Evolutionary conservation across 2,113 vertebrate species (phyloP).

Genomic region (Malaclemys terrapin): DNA sequence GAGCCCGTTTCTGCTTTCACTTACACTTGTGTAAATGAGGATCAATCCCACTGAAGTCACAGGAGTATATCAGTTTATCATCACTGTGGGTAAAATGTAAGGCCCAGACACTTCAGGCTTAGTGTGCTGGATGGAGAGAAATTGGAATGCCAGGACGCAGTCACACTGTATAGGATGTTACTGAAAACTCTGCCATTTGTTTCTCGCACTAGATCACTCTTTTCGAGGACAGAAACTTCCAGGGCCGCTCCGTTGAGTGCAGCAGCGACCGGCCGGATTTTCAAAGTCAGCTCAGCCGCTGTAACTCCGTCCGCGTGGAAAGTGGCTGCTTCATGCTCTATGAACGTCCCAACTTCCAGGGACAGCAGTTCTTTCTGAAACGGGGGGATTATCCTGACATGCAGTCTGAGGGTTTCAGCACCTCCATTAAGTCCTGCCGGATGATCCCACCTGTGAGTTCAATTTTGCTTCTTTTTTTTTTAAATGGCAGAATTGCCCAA

Average conservation of each 20-base stretch:
- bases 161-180: not conserved
- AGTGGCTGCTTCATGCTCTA: slow-evolving; percentile 79
- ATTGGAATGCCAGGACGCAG: not conserved
- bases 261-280: slow-evolving; percentile 73
- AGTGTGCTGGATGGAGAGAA: not conserved
- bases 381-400: slow-evolving; percentile 74
- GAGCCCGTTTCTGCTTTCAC: not conserved
- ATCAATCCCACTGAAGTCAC: not conserved
- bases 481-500: not conserved
- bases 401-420: slow-evolving; percentile 75
- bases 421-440: slow-evolving; percentile 79
- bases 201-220: slow-evolving; percentile 61
- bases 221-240: slow-evolving; percentile 77
- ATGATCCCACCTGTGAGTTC: slow-evolving; percentile 61
- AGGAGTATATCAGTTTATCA: not conserved
- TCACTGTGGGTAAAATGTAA: not conserved
- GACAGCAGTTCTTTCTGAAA: slow-evolving; percentile 75
- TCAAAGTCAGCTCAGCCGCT: slow-evolving; percentile 72
- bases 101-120: not conserved
- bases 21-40: not conserved
- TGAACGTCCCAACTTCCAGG: slow-evolving; percentile 69
- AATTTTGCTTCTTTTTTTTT: not conserved
- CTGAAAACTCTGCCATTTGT: not conserved
- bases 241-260: slow-evolving; percentile 72
- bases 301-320: slow-evolving; percentile 78